Base-by-base conservation (phyloP, 2,113 vertebrate species). In the Panthera uncia region DNA sequence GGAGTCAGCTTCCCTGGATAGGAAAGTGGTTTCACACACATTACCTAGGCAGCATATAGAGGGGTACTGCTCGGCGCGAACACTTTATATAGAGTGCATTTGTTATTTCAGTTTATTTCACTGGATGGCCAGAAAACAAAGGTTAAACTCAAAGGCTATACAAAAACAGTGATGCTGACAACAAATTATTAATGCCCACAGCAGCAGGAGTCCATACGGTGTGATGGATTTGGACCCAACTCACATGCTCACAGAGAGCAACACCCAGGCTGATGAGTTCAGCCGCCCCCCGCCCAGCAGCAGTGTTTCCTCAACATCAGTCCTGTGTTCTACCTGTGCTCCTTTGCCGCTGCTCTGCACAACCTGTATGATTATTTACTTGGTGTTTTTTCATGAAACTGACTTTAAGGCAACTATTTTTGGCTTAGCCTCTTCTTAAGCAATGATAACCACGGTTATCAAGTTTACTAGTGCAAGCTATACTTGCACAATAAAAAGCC, bases 341-440 rank as follows among this genome's bases (percentile, higher is more conserved):
- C 68, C 36, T 92, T 14, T 83, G 66, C 31, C 19, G 73, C 18
- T 76, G 48, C 19, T 12, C 66, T 80, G 14, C 65, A 63, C 1
- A 21, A 73, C 29, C 19, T 89, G 61, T 45, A 52, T 18, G 36
- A 84, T 45, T 48, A 57, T 16, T 95, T 66, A 87, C 50, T 74
- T 84, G 29, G 63, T 6, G 2, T 73, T 91, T 92, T 94, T 65
- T 57, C 84, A 95, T 96, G 74, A 96, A 73, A 69, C 2, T 73
- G 87, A 71, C 65, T 73, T 85, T 86, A 80, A 83, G 63, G 82
- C 76, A 91, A 45, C 33, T 41, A 45, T 61, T 68, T 89, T 74
- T 92, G 52, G 87, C 81, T 96, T 89, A 86, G 79, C 50, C 27
- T 80, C 68, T 74, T 97, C 41, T 82, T 80, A 41, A 89, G 95